Conservation (phyloP, 2,888 invertebrate species). For the Mythimna ferrago region DNA sequence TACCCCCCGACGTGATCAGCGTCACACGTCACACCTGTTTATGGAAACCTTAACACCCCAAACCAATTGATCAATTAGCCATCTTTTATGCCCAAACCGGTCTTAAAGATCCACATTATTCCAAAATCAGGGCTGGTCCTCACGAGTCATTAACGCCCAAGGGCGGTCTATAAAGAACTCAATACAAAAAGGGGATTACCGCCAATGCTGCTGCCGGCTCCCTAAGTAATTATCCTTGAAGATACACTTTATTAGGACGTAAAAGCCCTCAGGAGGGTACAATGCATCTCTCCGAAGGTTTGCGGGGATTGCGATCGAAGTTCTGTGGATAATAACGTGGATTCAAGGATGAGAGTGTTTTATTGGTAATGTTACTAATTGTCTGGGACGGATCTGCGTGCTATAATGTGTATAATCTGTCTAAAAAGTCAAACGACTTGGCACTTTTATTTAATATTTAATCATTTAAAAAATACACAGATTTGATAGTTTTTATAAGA, state of each 20-base stretch:
- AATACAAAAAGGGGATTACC: slow-evolving; percentile 68
- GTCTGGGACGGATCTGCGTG: slow-evolving; percentile 28
- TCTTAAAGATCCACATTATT: slow-evolving; percentile 27
- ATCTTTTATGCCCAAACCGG: slow-evolving; percentile 21
- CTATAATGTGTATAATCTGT: background rate
- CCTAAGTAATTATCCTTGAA: slow-evolving; percentile 73
- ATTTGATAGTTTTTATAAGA: too few species aligned
- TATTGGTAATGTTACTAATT: slow-evolving; percentile 44
- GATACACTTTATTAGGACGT: slow-evolving; percentile 67
- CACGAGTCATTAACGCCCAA: slow-evolving; percentile 53
- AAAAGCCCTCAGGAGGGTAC: slow-evolving; percentile 62
- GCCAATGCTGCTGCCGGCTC: slow-evolving; percentile 48
- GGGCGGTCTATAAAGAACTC: slow-evolving; percentile 51
- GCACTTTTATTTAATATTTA: too few species aligned
- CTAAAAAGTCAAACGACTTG: too few species aligned
- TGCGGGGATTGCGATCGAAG: slow-evolving; percentile 52
- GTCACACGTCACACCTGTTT: background rate
- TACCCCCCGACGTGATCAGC: too few species aligned
- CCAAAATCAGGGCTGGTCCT: slow-evolving; percentile 48
- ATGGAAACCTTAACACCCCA: background rate
- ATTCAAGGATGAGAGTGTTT: slow-evolving; percentile 44
- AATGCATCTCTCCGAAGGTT: slow-evolving; percentile 70
- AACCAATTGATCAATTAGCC: slow-evolving; percentile 46
- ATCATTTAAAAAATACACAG: too few species aligned
- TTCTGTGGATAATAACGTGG: slow-evolving; percentile 44